A percentile compares a stretch with the other conserved stretches of the same genome.
Conservation (phyloP, 2,888 invertebrate species). For the Lasioglossum villosulum region DNA sequence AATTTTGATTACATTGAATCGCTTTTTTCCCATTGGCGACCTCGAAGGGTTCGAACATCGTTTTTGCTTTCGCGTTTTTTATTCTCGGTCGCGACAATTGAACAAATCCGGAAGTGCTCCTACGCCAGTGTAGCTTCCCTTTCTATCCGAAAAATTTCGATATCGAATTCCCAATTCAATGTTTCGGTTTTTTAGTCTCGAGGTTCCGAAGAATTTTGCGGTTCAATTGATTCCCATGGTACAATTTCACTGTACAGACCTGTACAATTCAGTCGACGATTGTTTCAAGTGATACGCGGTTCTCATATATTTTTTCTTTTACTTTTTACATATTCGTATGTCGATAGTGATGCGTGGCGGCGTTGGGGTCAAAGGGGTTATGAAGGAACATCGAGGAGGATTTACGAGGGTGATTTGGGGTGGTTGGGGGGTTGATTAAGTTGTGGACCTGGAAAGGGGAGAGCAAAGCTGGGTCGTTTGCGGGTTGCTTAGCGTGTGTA, state of each 20-base stretch:
- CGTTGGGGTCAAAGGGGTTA: conserved; percentile 34
- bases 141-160: conserved; percentile 7
- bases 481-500: conserved; percentile 79
- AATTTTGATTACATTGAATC: conserved; percentile 13
- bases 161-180: conserved; percentile 10
- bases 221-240: conserved; percentile 34
- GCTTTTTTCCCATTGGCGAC: conserved; percentile 5
- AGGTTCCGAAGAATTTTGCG: conserved; percentile 11
- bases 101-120: conserved; percentile 1
- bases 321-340: conserved; percentile 25
- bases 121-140: conserved; percentile 2
- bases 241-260: conserved; percentile 23
- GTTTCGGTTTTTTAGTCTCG: not conserved
- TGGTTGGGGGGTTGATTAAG: conserved; percentile 57
- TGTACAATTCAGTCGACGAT: conserved; percentile 56
- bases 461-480: conserved; percentile 52
- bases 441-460: not conserved
- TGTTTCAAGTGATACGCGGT: conserved; percentile 57
- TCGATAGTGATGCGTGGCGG: conserved; percentile 54
- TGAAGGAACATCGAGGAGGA: conserved; percentile 12
- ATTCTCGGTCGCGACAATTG: not conserved
- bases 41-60: conserved; percentile 31
- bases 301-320: conserved; percentile 27
- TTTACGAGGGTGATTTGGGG: conserved; percentile 55
- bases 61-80: not conserved